Evolutionary conservation across 2,113 vertebrate species (phyloP), one percentile per base, ranked within the genome.

Genomic region (Prunella fulvescens): DNA sequence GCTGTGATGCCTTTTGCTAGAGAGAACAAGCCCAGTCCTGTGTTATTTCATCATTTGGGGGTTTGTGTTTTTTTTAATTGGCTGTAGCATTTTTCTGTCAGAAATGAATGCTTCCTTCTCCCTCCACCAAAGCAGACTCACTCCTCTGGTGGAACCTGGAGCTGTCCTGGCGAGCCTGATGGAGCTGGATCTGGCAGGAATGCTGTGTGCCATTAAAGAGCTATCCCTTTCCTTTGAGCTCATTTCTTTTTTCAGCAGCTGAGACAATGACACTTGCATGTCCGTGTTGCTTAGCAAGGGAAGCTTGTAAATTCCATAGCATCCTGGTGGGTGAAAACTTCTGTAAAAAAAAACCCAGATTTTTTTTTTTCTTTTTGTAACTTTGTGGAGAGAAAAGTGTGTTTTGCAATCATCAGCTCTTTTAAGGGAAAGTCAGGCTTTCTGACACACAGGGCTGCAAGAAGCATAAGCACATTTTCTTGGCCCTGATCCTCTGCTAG

Each of bases 401-500:
- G 51, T 73, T 89, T 53, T 86, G 88, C 47, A 66, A 14, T 62
- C 54, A 44, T 72, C 50, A 66, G 50, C 79, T 90, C 42, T 88
- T 82, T 28, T 14, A 74, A 90, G 82, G 83, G 61, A 94, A 71
- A 29, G 40, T 44, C 26, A 82, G 57, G 42, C 69, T 81, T 94
- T 93, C 67, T 90, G 94, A 76, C 70, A 65, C 19, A 2, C 10
- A 20, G 66, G 81, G 70, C 91, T 88, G 48, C 23, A 70, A 86
- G 82, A 51, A 90, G 64, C 71, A 33, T 44, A 56, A 81, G 88
- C 60, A 64, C 18, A 3, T 90, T 86, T 90, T 58, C 77, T 81
- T 94, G 76, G 94, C 88, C 90, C 67, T 69, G 51, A 31, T 76
- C 61, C 81, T 82, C 14, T 69, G 80, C 82, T 54, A 53, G 54